Base-by-base conservation (phyloP, 2,888 invertebrate species). In the Lochmaea capreae region DNA sequence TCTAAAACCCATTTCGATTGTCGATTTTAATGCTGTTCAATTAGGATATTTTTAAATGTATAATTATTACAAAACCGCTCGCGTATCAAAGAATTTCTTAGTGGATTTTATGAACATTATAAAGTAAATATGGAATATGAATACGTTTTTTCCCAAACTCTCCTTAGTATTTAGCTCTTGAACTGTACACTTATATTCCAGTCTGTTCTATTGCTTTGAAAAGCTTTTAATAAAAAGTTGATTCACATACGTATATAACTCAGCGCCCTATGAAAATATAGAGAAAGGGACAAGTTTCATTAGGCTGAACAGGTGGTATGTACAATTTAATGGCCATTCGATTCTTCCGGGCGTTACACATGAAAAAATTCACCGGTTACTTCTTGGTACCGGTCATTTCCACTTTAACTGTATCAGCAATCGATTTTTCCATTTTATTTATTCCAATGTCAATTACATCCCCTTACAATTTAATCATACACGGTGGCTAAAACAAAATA, bases 301-400 rank as follows among this genome's bases (percentile, higher is more conserved):
- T 74, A 74, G 66, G 75, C 73, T 74, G 77, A 77, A 79, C 79
- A 75, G 73, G 78, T 79, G 79, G 78, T 71, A 78, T 79, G 76
- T 67, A 61, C 68, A 71, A 74, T 74, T 75, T 73, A 68, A 75
- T 77, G 78, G 76, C 67, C 65, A 46, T 68, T 67, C 52, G 22
- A 68, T 74, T 75, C 77, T 79, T 80, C 79, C 79, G 79, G 79
- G 77, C 77, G 80, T 81, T 75, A 80, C 80, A 81, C 81, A 79
- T 81, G 79, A 80, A 79, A 80, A 78, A 79, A 71, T 79, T 69
- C 78, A 81, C 79, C 80, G 81, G 79, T 79, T 78, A 68, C 65
- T 59, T 57, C 73, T 73, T 61, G 46, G 72, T 79, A 79, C 80
- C 79, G 80, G 80, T 78, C 79, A 78, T 79, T 79, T 75, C 65